Evolutionary conservation across 1,140 invertebrate genomes (phyloP), one percentile per base, ranked within the genome.

Genomic region (Polypedilum vanderplanki): DNA sequence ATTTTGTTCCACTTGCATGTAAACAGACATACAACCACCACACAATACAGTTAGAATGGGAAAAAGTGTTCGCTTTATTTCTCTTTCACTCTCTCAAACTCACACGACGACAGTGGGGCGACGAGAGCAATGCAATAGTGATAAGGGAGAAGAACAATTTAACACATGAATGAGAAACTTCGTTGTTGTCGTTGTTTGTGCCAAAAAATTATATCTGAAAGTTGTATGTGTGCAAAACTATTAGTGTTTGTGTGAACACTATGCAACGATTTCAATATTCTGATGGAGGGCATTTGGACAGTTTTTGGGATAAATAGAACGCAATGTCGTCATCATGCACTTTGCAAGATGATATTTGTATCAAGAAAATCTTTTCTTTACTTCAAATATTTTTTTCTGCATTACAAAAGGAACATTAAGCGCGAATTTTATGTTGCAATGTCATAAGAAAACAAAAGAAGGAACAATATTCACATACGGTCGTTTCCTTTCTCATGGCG

Each of bases 301-400:
- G 4, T 57, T 57, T 57, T 57, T 12, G n/a, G 46, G 18, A 70
- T 70, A 70, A 18, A 20, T 70, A 20, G 65, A 70, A 70, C 65
- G 65, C 65, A 70, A 67, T 67, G 64, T 67, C 64, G 64, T 67
- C 64, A 67, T 67, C 64, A 67, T n/a, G n/a, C n/a, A n/a, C n/a
- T n/a, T n/a, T n/a, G n/a, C n/a, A 46, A 10, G 9, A 3, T 46
- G 41, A 10, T 46, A 10, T 33, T 33, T 33, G 24, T 33, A 57
- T 57, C 10, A 57, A 57, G 15, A 57, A n/a, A n/a, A n/a, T n/a
- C n/a, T n/a, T n/a, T n/a, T n/a, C n/a, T n/a, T n/a, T n/a, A n/a
- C n/a, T n/a, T n/a, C n/a, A n/a, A n/a, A n/a, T n/a, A n/a, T n/a
- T n/a, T n/a, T n/a, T n/a, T n/a, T n/a, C n/a, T n/a, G n/a, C n/a